phyloP scores from a whole-genome alignment of 2,797 vertebrate species.

The Hypotaenidia philippensis region DNA sequence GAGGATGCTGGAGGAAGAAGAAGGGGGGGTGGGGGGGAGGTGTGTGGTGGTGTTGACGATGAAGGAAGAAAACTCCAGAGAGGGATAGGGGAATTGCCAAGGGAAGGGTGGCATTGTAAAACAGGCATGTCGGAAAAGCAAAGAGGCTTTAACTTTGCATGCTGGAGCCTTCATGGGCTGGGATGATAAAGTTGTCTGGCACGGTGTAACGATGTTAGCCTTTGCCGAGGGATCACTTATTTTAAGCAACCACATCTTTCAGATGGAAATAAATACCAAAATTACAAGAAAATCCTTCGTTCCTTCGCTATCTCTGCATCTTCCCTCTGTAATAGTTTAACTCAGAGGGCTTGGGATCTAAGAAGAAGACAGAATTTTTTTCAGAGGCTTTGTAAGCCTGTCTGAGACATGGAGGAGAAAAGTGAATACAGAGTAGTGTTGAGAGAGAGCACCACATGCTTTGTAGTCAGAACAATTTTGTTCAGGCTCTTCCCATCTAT shows the following conservation, averaged over 20 bases:
- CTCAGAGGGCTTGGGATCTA: neutral
- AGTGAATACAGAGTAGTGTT: neutral
- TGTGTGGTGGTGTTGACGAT: neutral
- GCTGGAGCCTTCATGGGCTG: conserved; percentile 4
- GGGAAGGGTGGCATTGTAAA: neutral
- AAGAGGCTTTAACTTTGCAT: conserved; percentile 11
- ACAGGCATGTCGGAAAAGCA: neutral
- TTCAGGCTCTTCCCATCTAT: neutral
- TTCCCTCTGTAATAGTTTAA: neutral
- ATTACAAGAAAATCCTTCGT: conserved; percentile 51
- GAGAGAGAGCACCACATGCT: neutral
- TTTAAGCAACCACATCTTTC: conserved; percentile 25
- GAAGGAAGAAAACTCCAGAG: neutral
- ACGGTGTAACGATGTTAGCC: neutral
- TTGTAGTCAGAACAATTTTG: neutral
- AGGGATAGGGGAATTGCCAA: neutral
- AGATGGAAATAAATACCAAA: conserved; percentile 39
- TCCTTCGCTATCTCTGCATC: conserved; percentile 33
- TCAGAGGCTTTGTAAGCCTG: neutral
- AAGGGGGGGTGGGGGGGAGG: no score
- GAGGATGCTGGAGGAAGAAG: neutral
- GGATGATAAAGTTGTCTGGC: conserved; percentile 60
- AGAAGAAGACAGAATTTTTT: neutral
- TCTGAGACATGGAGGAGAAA: neutral
- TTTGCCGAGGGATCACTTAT: conserved; percentile 36